Conservation (phyloP, 2,797 vertebrate genomes). For the Bradypodion ventrale region DNA sequence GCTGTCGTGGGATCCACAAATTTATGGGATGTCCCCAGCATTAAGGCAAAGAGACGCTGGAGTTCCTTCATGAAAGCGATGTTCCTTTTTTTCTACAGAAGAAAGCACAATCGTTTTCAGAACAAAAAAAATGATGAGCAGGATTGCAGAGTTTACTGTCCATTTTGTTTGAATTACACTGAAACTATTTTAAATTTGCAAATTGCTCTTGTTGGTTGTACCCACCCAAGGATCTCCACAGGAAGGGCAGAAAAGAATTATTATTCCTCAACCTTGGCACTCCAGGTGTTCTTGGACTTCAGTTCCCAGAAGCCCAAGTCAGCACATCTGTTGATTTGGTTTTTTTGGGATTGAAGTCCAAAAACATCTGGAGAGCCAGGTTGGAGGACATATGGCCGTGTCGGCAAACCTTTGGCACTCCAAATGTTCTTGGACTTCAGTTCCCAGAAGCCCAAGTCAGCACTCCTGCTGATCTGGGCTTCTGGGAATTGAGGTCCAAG, state of each 20-base stretch:
- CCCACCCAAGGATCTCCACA: background rate
- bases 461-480: no score
- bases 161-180: background rate
- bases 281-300: no score
- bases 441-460: no score
- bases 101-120: slow-evolving; percentile 20
- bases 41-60: slow-evolving; percentile 91
- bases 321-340: no score
- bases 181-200: background rate
- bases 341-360: no score
- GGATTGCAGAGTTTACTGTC: background rate
- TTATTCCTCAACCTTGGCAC: no score
- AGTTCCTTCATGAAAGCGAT: slow-evolving; percentile 96
- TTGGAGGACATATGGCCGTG: no score
- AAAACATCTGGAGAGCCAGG: no score
- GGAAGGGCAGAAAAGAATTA: background rate
- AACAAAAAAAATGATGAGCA: background rate
- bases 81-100: slow-evolving; percentile 90
- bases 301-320: no score
- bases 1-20: slow-evolving; percentile 94
- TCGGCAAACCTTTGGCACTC: no score
- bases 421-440: no score
- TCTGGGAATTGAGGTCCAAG: no score
- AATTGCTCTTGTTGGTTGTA: background rate
- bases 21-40: slow-evolving; percentile 90